A percentile compares a stretch with the other conserved stretches of the same genome.
Evolutionary conservation across 1,140 invertebrate genomes (phyloP).

Genomic region (Cydia strobilella): DNA sequence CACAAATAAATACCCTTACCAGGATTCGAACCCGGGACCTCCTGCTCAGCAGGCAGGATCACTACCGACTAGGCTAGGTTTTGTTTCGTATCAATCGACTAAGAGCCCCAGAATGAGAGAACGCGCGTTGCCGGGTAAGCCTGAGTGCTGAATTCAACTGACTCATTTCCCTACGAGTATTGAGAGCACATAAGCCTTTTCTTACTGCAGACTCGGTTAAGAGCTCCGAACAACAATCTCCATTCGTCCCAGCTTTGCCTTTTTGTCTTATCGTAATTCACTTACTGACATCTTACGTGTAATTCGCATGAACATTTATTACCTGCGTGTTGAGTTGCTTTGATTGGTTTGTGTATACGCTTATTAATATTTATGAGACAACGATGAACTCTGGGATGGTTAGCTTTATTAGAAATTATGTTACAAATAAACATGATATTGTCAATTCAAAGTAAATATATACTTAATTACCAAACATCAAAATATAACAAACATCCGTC

Average conservation of each 20-base stretch:
- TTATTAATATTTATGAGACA: neutral
- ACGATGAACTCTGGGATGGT: neutral
- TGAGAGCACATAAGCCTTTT: neutral
- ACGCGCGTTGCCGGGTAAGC: neutral
- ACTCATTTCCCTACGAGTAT: neutral
- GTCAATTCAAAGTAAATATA: no score
- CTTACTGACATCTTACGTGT: conserved; percentile 13
- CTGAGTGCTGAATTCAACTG: neutral
- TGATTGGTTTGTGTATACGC: neutral
- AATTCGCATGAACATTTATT: neutral
- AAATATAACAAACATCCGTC: no score
- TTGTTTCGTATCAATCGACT: neutral
- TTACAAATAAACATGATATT: no score
- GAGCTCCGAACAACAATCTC: neutral
- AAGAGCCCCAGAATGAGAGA: neutral
- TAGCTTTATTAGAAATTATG: neutral
- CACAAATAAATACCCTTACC: no score
- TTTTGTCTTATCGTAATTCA: conserved; percentile 7
- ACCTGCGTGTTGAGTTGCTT: neutral
- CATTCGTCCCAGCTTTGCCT: conserved; percentile 7
- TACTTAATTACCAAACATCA: no score
- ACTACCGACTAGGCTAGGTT: neutral
- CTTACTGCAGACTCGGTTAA: neutral
- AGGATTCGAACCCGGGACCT: no score
- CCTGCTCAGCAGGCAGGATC: no score